A percentile compares a stretch with the other conserved stretches of the same genome.
Conservation (phyloP, 1,140 invertebrate genomes). For the Dolichoris vasculosae region DNA sequence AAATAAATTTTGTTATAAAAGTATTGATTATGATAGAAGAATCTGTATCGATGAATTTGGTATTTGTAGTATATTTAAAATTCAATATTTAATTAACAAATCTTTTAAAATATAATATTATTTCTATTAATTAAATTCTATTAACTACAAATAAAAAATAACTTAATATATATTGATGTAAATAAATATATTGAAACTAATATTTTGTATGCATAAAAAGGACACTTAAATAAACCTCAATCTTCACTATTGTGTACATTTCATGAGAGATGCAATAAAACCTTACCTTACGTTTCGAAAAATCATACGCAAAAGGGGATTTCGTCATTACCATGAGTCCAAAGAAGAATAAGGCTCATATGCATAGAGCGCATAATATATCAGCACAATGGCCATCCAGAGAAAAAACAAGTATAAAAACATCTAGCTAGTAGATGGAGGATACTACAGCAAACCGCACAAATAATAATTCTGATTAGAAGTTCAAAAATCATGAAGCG, state of each 20-base stretch:
- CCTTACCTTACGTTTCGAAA: constrained; percentile 8
- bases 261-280: constrained; percentile 26
- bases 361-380: not conserved
- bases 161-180: not conserved
- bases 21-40: not conserved
- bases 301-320: constrained; percentile 29
- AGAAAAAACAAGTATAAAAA: constrained; percentile 20
- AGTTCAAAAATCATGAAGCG: constrained; percentile 1
- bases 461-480: not conserved
- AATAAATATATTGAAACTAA: not conserved
- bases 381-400: constrained; percentile 17
- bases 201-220: constrained; percentile 38
- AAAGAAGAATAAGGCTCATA: constrained; percentile 11
- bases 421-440: not conserved
- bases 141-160: not conserved
- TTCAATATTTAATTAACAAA: no score
- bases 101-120: no score
- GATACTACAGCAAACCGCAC: no score
- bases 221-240: constrained; percentile 50
- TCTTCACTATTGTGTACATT: constrained; percentile 32
- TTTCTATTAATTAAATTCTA: not conserved
- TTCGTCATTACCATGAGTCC: constrained; percentile 28
- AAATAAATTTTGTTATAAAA: not conserved
- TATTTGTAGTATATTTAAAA: no score
- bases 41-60: no score